These are phyloP conservation scores for Xestia rhomboidea DNA, from an alignment of 2,888 invertebrate species.

Conservation along the genomic window DNA sequence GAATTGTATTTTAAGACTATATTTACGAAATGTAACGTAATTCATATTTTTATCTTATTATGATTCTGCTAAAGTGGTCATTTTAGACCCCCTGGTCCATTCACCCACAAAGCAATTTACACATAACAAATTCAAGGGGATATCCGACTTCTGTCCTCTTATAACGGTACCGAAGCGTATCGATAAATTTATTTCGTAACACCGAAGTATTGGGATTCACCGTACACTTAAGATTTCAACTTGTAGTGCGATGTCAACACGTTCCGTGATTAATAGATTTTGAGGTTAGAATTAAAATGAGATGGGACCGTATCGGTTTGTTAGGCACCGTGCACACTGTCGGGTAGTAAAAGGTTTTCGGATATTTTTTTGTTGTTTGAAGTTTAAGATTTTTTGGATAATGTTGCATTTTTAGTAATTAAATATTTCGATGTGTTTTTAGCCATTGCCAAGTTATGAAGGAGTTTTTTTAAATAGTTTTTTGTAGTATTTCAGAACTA, in stretches of 20 bases:
- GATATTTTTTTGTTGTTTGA: not conserved
- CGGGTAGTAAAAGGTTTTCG: not conserved
- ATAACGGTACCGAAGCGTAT: slow-evolving; percentile 36
- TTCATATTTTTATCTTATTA: too few relatives aligned
- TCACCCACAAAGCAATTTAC: slow-evolving; percentile 26
- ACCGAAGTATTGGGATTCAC: slow-evolving; percentile 57
- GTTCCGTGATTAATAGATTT: slow-evolving; percentile 68
- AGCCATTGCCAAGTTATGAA: too few relatives aligned
- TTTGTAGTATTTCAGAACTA: not conserved
- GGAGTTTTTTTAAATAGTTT: too few relatives aligned
- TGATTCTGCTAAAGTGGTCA: too few relatives aligned
- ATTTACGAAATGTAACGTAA: too few relatives aligned
- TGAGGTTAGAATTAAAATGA: slow-evolving; percentile 69
- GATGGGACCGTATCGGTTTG: slow-evolving; percentile 60
- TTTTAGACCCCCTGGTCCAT: too few relatives aligned
- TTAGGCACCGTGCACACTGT: slow-evolving; percentile 49
- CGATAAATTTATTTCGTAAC: slow-evolving; percentile 61
- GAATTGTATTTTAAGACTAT: too few relatives aligned
- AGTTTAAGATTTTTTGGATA: not conserved
- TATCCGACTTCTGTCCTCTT: slow-evolving; percentile 44
- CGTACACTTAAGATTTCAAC: slow-evolving; percentile 62
- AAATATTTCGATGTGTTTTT: not conserved
- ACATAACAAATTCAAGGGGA: slow-evolving; percentile 37
- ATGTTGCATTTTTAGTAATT: not conserved
- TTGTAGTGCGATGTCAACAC: slow-evolving; percentile 64